Base-by-base conservation (phyloP, 53 echinoderm and acorn worm genomes). In the Hippasteria phrygiana region DNA sequence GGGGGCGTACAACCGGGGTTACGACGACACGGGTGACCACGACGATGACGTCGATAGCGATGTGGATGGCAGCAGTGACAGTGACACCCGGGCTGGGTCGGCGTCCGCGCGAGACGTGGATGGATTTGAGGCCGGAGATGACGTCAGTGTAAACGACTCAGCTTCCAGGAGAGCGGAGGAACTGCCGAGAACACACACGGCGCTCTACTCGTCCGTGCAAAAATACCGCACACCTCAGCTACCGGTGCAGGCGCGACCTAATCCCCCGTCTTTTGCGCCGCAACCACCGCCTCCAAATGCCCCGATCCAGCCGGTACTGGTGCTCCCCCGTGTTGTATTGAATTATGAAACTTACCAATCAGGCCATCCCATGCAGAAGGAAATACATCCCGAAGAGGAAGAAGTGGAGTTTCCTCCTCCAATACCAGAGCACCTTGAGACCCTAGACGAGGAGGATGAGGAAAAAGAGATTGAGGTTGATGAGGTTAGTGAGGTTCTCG, bases 391-490 rank as follows among this genome's bases (percentile, higher is more conserved):
- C 1, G 10, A n/a, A n/a, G 42, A 9, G 4, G 80, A 80, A 27
- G 29, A 13, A 10, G 28, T 64, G 43, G 65, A 65, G 81, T 17
- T 81, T 16, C 64, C 63, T 27, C 43, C 62, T 62, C 81, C 64
- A 7, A 0, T 62, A 14, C 62, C 64, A 36, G 65, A 55, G 27
- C 64, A 64, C 17, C 81, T 81, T 1, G 14, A 81, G 7, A 63
- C 81, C 43, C 62, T 81, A 5, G 65, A 45, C n/a, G 81, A 81
- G 64, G 81, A 81, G 28, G 81, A 81, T 6, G 81, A 81, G 22
- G 29, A 59, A 22, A 45, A 64, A 14, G 62, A 55, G 37, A 42
- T 43, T 18, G 73, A 72, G 41, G 64, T 5, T 0, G 45, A 20
- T 7, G 81, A 65, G 40, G 43, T 35, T 22, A 65, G 65, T 17